phyloP scores from a whole-genome alignment of 1,140 invertebrate species.

The Bilobella aurantiaca region DNA sequence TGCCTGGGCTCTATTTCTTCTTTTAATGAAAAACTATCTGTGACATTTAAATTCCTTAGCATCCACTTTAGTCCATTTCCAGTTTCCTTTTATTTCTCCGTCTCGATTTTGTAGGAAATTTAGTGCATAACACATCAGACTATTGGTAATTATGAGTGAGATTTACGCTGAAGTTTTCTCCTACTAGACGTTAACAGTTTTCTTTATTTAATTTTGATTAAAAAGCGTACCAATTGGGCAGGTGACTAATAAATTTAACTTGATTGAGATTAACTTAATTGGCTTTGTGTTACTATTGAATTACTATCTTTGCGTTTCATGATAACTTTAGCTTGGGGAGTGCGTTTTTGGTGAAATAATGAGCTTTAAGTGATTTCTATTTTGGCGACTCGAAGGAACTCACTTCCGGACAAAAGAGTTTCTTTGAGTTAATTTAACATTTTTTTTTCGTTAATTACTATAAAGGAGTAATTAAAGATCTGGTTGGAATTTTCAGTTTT shows the following conservation, averaged over 20 bases:
- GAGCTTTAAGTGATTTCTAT: background rate
- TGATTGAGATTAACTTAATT: too few relatives aligned
- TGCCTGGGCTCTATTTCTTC: conserved; percentile 60
- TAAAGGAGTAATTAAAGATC: background rate
- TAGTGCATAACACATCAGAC: too few relatives aligned
- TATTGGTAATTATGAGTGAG: too few relatives aligned
- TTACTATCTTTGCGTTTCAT: too few relatives aligned
- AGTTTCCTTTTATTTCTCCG: background rate
- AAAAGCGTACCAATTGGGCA: background rate
- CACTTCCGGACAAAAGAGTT: too few relatives aligned
- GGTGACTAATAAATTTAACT: background rate
- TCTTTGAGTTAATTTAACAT: conserved; percentile 17
- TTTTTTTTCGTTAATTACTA: conserved; percentile 22
- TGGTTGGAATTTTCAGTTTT: conserved; percentile 54
- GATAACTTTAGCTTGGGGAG: background rate
- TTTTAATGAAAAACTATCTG: conserved; percentile 60
- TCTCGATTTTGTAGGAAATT: background rate
- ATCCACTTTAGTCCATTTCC: conserved; percentile 4
- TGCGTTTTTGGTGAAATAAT: conserved; percentile 7
- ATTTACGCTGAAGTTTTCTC: too few relatives aligned
- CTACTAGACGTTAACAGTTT: background rate
- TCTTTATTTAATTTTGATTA: background rate
- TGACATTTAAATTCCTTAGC: conserved; percentile 40
- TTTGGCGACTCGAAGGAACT: too few relatives aligned
- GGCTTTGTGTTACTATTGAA: too few relatives aligned